phyloP scores from a whole-genome alignment of 2,113 vertebrate genomes.

The Mustelus asterias region DNA sequence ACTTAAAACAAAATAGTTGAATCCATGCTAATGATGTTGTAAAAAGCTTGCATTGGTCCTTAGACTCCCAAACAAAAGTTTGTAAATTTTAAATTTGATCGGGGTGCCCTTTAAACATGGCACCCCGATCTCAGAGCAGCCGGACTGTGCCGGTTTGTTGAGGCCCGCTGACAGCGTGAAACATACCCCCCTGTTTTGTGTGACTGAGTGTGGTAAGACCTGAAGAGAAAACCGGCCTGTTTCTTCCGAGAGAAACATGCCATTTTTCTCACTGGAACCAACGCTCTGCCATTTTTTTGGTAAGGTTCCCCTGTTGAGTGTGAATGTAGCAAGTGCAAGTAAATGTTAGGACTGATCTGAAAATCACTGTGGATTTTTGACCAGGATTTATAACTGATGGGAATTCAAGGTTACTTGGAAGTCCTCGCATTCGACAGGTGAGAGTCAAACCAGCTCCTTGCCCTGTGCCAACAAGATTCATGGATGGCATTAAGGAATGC shows the following conservation, averaged over 20 bases:
- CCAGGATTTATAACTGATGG: conserved; percentile 49
- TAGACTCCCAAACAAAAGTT: neutral
- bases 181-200: too few species aligned
- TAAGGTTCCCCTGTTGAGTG: too few species aligned
- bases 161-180: too few species aligned
- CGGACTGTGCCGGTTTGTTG: too few species aligned
- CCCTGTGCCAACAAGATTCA: conserved; percentile 7
- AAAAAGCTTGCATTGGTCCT: neutral
- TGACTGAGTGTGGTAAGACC: too few species aligned
- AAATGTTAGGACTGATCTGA: neutral
- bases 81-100: neutral
- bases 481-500: neutral
- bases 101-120: too few species aligned
- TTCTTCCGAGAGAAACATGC: too few species aligned
- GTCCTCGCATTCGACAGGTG: conserved; percentile 48
- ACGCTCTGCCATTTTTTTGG: too few species aligned
- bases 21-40: neutral
- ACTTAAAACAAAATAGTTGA: neutral
- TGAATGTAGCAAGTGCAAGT: neutral
- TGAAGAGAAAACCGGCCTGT: too few species aligned
- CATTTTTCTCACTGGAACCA: too few species aligned
- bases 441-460: conserved; percentile 19
- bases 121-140: too few species aligned
- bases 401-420: conserved; percentile 50
- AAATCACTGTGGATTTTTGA: neutral